Base-by-base conservation (phyloP, 2,113 vertebrate genomes). In the Entomyzon cyanotis region DNA sequence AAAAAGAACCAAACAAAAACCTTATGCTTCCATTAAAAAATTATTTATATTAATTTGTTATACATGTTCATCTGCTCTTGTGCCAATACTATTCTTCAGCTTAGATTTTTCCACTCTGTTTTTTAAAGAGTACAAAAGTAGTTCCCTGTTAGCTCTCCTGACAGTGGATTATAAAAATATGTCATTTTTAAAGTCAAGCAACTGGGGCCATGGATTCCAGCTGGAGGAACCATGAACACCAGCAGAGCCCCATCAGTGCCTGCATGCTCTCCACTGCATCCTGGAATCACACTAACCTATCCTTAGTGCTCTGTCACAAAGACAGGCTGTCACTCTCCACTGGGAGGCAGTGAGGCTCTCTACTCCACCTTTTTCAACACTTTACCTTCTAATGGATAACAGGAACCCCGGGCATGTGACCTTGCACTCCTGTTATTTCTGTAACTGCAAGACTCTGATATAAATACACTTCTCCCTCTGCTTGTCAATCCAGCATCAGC, bases 331-430 rank as follows among this genome's bases (percentile, higher is more conserved):
- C 53, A 41, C 46, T 77, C 28, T 60, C 83, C 80, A 81, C 87
- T 70, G 80, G 77, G 75, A 95, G 67, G 63, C 95, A 85, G 53
- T 41, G 70, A 88, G n/a, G 63, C 58, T 83, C 74, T 77, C 80
- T 70, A 12, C 81, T 87, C 74, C 46, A 37, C 42, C n/a, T 88
- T 74, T 77, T 65, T 55, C 71, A 92, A 56, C 22, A 37, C 17
- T 4, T 13, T 8, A 5, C 78, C 55, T 85, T 41, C 41, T 10
- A 31, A n/a, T 0, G 5, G 69, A 33, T 33, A 14, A 12, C 50
- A 90, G 67, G 76, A 93, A 62, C 41, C 31, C 15, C 8, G 22
- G 74, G 67, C 3, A 9, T 1, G 9, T 28, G 49, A 52, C 67
- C 62, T 33, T 44, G 24, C 56, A 27, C 70, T 60, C 49, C 16